Base-by-base conservation (phyloP, 2,888 invertebrate species). In the Cheilosia impressa region DNA sequence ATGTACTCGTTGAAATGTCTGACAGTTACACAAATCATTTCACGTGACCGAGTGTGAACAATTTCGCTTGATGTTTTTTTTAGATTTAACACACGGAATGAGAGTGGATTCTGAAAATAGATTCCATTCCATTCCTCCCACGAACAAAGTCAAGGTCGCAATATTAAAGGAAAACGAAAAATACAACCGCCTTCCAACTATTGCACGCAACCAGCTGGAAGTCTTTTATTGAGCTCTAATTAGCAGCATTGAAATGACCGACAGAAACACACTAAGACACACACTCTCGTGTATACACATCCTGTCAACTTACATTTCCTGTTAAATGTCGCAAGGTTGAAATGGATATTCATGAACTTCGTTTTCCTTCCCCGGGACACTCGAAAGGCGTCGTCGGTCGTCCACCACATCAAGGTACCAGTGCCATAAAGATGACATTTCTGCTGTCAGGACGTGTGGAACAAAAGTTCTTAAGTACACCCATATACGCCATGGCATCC, bases 201-300 rank as follows among this genome's bases (percentile, higher is more conserved):
- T 38, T 13, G 38, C 69, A 53, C 38, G 52, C 52, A 66, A 41
- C n/a, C n/a, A 27, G 43, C 41, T 43, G 53, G 43, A 68, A 68
- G 17, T 43, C 41, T 53, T 62, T 62, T 53, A 60, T 72, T 75
- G 65, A 41, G 65, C 65, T 50, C 66, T 73, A 73, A 73, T 73
- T 73, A 73, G 63, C 34, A 60, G 58, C 50, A 50, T 60, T 58
- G 17, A 24, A 60, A 60, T 22, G 47, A n/a, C 15, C 17, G 1
- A 31, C 31, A 31, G 9, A 15, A 17, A 13, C 13, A 38, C 38
- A 38, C 3, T 13, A 1, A 38, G 13, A 0, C 38, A 4, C 38
- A 3, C 38, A 2, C 38, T 2, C 19, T 10, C 22, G 19, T 19
- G 4, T 38, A 58, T 19, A 4, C n/a, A 17, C 53, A n/a, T n/a